These are phyloP conservation scores for Drosophila pachea DNA, from an alignment of 1,140 invertebrate genomes.

Conservation along the genomic window DNA sequence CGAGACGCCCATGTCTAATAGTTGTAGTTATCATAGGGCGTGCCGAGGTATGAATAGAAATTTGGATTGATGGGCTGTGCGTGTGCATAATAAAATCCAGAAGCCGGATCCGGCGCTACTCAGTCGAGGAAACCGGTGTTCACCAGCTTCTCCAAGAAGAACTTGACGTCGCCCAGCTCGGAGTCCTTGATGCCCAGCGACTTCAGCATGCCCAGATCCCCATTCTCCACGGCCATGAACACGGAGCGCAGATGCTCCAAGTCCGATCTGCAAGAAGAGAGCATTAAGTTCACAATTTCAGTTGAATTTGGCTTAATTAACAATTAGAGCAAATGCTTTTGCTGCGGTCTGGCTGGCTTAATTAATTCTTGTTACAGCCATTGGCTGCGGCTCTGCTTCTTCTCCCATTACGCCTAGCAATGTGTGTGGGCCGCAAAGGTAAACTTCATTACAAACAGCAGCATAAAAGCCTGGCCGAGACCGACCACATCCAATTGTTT, in stretches of 20 bases:
- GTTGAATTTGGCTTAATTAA: slow-evolving; percentile 9
- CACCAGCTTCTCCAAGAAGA: slow-evolving; percentile 97
- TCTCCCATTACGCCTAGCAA: too few species aligned
- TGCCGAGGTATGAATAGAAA: slow-evolving; percentile 82
- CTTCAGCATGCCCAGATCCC: slow-evolving; percentile 95
- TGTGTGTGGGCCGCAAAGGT: background rate
- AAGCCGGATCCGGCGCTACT: slow-evolving; percentile 85
- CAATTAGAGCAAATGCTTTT: too few species aligned
- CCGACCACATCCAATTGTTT: background rate
- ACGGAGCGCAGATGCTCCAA: slow-evolving; percentile 95
- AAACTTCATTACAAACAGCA: background rate
- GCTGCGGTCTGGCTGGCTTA: too few species aligned
- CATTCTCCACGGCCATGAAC: slow-evolving; percentile 97
- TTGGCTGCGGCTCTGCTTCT: too few species aligned
- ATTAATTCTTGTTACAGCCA: too few species aligned
- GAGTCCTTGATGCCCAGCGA: slow-evolving; percentile 96
- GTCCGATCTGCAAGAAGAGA: slow-evolving; percentile 83
- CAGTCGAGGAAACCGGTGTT: slow-evolving; percentile 98
- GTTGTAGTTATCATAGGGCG: slow-evolving; percentile 75
- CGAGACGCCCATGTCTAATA: slow-evolving; percentile 54
- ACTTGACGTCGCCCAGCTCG: slow-evolving; percentile 97
- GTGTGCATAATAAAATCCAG: slow-evolving; percentile 82
- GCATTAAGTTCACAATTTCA: background rate
- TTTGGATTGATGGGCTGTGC: slow-evolving; percentile 82
- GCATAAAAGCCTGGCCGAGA: background rate